Evolutionary conservation across 2,113 vertebrate genomes (phyloP).

Genomic region (Callochromis pleurospilus): DNA sequence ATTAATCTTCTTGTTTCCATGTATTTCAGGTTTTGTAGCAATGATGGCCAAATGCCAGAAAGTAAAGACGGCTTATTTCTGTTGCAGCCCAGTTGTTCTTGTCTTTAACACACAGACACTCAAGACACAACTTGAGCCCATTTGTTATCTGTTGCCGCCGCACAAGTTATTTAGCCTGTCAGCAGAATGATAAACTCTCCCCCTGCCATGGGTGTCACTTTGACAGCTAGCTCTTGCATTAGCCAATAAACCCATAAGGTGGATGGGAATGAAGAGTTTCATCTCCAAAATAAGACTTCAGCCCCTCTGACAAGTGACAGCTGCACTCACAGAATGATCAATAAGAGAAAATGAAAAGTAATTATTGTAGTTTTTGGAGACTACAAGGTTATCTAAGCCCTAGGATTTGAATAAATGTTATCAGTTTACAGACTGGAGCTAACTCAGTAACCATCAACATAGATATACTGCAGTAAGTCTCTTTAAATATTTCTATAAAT

Average conservation of each 20-base stretch:
- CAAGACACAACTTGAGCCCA: conserved; percentile 62
- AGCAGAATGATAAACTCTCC: conserved; percentile 71
- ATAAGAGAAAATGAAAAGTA: conserved; percentile 26
- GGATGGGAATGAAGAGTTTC: conserved; percentile 26
- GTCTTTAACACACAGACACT: conserved; percentile 64
- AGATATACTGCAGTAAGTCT: not conserved
- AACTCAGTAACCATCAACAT: not conserved
- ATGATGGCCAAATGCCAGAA: conserved; percentile 20
- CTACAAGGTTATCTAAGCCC: not conserved
- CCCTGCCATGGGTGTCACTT: conserved; percentile 54
- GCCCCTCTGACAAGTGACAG: not conserved
- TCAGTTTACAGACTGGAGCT: not conserved
- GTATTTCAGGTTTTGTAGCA: not conserved
- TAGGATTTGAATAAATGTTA: not conserved
- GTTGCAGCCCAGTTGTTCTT: conserved; percentile 59
- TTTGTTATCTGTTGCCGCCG: conserved; percentile 70
- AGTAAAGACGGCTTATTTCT: conserved; percentile 26
- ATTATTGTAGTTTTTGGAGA: not conserved
- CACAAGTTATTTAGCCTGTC: conserved; percentile 73
- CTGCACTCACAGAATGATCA: conserved; percentile 3
- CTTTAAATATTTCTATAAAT: conserved; percentile 20
- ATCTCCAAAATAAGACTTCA: conserved; percentile 31
- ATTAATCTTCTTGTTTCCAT: not conserved
- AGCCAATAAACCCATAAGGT: conserved; percentile 47
- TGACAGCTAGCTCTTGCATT: conserved; percentile 27